A percentile compares a stretch with the other conserved stretches of the same genome.
These are phyloP conservation scores for Campylomormyrus tamandua DNA, from an alignment of 2,113 vertebrate genomes.

Conservation along the genomic window DNA sequence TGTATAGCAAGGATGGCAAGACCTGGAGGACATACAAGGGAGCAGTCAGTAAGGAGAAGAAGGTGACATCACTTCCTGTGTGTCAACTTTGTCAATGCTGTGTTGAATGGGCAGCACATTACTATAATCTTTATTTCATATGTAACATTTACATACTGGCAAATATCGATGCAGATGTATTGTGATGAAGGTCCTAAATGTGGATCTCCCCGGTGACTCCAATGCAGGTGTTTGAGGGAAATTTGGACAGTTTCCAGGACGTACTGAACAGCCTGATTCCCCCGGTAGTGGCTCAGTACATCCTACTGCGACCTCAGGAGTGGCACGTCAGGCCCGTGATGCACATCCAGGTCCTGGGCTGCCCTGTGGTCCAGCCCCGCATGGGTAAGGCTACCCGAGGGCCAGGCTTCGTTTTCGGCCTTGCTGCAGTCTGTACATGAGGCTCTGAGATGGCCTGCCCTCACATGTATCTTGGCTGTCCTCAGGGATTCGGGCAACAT, in stretches of 20 bases:
- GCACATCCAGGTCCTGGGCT: conserved; percentile 67
- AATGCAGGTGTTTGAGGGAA: conserved; percentile 69
- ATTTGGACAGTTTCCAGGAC: conserved; percentile 48
- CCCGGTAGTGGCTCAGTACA: conserved; percentile 58
- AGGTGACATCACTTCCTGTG: conserved; percentile 46
- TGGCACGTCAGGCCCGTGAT: conserved; percentile 57
- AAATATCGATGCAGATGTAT: neutral
- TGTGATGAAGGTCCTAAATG: neutral
- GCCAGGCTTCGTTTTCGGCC: conserved; percentile 14
- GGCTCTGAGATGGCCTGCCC: neutral
- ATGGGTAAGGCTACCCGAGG: conserved; percentile 29
- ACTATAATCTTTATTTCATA: neutral
- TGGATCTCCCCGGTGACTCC: neutral
- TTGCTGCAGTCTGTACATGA: neutral
- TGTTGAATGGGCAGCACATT: neutral
- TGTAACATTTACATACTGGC: neutral
- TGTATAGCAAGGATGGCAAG: conserved; percentile 67
- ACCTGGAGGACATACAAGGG: conserved; percentile 71
- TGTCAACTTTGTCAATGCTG: neutral
- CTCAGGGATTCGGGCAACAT: neutral
- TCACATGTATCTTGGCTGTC: neutral
- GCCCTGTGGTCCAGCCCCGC: conserved; percentile 44
- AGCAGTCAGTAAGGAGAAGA: conserved; percentile 57
- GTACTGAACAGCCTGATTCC: conserved; percentile 71
- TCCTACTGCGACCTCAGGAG: conserved; percentile 58